Conservation (phyloP, 2,888 invertebrate genomes). For the Automeris io region DNA sequence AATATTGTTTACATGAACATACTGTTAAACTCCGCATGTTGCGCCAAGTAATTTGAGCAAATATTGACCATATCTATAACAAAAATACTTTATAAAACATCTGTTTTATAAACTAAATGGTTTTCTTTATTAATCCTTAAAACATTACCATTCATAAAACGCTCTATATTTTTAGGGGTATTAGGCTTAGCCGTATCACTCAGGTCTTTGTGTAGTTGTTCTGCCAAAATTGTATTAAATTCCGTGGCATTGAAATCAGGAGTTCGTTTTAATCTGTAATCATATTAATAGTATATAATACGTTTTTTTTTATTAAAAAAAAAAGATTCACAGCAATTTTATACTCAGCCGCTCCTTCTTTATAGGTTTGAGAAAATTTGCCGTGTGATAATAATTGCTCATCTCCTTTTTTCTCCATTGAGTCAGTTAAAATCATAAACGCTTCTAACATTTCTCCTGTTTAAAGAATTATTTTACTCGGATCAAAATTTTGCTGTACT, state of each 20-base stretch:
- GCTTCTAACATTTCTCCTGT: slow-evolving; percentile 54
- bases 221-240: slow-evolving; percentile 31
- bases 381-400: slow-evolving; percentile 37
- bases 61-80: slow-evolving; percentile 53
- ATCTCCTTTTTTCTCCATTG: slow-evolving; percentile 46
- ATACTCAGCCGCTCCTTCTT: slow-evolving; percentile 49
- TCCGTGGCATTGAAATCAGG: slow-evolving; percentile 38
- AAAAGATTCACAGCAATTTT: no score
- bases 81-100: slow-evolving; percentile 6
- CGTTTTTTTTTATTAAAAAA: no score
- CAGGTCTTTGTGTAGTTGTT: slow-evolving; percentile 34
- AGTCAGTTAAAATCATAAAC: slow-evolving; percentile 41
- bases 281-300: background rate
- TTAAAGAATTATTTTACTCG: slow-evolving; percentile 2
- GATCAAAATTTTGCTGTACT: background rate
- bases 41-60: slow-evolving; percentile 50
- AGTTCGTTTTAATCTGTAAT: slow-evolving; percentile 41
- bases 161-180: slow-evolving; percentile 34
- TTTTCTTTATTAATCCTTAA: background rate
- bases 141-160: slow-evolving; percentile 41
- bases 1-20: slow-evolving; percentile 25
- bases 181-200: slow-evolving; percentile 24
- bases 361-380: slow-evolving; percentile 44
- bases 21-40: slow-evolving; percentile 56
- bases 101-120: background rate